These are phyloP conservation scores for Netelia melanura DNA, from an alignment of 2,888 invertebrate genomes.

Conservation along the genomic window DNA sequence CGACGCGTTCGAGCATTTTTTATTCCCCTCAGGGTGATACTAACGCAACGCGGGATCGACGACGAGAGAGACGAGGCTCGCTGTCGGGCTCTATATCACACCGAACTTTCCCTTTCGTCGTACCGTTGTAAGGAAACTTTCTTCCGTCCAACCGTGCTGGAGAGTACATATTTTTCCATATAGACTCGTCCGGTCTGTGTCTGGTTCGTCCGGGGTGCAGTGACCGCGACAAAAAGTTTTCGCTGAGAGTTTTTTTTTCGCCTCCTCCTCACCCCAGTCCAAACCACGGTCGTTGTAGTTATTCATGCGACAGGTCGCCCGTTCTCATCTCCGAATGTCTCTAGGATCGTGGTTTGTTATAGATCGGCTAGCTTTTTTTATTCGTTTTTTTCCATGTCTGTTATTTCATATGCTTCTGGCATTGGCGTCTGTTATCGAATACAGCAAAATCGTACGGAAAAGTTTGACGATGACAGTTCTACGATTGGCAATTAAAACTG, in stretches of 20 bases:
- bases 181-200: conserved; percentile 42
- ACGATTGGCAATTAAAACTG: too few relatives aligned
- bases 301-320: conserved; percentile 12
- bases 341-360: background rate
- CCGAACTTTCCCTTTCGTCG: conserved; percentile 61
- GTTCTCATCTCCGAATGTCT: conserved; percentile 9
- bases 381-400: background rate
- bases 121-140: conserved; percentile 58
- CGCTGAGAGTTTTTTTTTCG: conserved; percentile 7
- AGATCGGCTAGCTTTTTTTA: background rate
- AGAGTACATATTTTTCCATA: conserved; percentile 52
- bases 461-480: too few relatives aligned
- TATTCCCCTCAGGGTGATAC: conserved; percentile 22
- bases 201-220: conserved; percentile 43
- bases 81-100: conserved; percentile 35
- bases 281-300: background rate
- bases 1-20: conserved; percentile 7
- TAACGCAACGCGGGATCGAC: conserved; percentile 1
- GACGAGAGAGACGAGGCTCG: background rate
- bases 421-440: background rate
- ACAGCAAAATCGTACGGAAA: background rate
- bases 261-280: conserved; percentile 12
- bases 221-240: conserved; percentile 52
- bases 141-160: conserved; percentile 23
- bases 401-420: background rate